Evolutionary conservation across 2,797 vertebrate species (phyloP).

Genomic region (Megaceryle alcyon): DNA sequence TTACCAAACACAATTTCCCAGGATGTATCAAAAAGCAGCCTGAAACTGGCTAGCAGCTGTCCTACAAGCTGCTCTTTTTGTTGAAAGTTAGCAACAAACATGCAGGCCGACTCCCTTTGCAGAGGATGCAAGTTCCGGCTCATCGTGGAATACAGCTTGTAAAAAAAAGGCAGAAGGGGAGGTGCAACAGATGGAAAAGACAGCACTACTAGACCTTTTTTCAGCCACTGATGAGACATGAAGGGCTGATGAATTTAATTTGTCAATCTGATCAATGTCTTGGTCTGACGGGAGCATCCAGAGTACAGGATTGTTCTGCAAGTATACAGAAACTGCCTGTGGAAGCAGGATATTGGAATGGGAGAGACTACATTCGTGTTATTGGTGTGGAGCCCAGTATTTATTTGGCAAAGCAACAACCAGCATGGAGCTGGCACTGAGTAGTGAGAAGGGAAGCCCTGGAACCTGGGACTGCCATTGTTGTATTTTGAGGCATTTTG

Average conservation of each 20-base stretch:
- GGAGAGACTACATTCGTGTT: neutral
- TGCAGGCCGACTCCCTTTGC: neutral
- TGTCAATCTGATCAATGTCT: neutral
- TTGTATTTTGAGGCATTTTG: neutral
- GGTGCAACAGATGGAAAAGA: neutral
- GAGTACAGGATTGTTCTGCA: neutral
- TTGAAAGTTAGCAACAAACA: neutral
- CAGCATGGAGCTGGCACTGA: neutral
- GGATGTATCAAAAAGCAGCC: neutral
- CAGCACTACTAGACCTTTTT: neutral
- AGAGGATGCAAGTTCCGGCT: neutral
- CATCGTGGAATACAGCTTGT: neutral
- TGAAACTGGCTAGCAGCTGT: neutral
- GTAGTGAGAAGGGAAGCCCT: neutral
- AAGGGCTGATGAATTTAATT: neutral
- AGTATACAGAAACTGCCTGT: neutral
- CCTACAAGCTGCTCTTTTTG: neutral
- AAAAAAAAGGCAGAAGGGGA: neutral
- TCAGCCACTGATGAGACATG: neutral
- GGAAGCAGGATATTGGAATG: neutral
- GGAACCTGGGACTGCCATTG: neutral
- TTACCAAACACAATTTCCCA: neutral
- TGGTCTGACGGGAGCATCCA: neutral
- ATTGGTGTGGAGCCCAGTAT: neutral
- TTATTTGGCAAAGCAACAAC: neutral